A percentile compares a stretch with the other conserved stretches of the same genome.
phyloP scores from a whole-genome alignment of 2,797 vertebrate genomes.

The Cryptoblepharus egeriae region DNA sequence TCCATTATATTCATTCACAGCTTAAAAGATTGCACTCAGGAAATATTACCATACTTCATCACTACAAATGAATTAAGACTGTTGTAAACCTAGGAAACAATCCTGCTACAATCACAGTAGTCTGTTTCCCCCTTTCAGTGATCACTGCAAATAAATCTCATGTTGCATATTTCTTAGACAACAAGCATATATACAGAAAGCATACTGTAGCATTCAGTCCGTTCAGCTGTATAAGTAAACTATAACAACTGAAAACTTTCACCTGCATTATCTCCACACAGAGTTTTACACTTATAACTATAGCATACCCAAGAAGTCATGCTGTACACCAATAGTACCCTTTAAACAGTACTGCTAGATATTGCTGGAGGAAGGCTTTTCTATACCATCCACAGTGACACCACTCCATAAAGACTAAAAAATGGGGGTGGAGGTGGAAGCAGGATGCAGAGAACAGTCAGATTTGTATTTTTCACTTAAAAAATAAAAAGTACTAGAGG shows the following conservation, averaged over 20 bases:
- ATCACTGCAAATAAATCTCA: not conserved
- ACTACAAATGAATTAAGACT: not conserved
- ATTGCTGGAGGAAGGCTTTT: no score
- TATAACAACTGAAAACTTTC: no score
- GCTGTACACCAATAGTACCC: no score
- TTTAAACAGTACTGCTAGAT: no score
- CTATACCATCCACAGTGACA: no score
- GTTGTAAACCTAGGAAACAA: not conserved
- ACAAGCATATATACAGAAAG: not conserved
- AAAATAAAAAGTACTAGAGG: not conserved
- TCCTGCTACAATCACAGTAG: not conserved
- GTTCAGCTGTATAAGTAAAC: no score
- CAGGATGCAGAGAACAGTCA: not conserved
- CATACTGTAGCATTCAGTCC: no score
- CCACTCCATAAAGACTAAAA: not conserved
- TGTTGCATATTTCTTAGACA: not conserved
- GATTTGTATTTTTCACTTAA: not conserved
- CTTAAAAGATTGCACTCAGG: not conserved
- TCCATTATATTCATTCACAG: not conserved
- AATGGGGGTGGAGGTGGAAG: not conserved
- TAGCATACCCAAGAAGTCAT: no score
- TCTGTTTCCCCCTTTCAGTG: not conserved
- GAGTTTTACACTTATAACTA: no score
- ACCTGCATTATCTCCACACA: not conserved
- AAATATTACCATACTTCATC: not conserved